A percentile compares a stretch with the other conserved stretches of the same genome.
Conservation (phyloP, 2,797 vertebrate genomes). For the Lates japonicus region DNA sequence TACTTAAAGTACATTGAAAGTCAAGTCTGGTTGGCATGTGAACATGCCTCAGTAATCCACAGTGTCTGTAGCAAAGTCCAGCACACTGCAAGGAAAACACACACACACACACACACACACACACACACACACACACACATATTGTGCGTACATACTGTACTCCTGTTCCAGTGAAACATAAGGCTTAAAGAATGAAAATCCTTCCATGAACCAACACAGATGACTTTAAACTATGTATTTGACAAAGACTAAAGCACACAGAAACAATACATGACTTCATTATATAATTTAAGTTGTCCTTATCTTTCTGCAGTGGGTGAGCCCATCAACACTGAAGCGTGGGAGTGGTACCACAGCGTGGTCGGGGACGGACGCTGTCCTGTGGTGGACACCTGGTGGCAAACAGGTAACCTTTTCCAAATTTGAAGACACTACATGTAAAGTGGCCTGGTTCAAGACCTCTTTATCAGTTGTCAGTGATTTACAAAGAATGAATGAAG, state of each 20-base stretch:
- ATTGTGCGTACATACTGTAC: background rate
- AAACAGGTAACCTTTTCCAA: conserved; percentile 90
- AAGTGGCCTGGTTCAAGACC: background rate
- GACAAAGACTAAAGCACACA: background rate
- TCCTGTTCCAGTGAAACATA: conserved; percentile 3
- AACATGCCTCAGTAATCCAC: conserved; percentile 14
- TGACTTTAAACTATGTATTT: background rate
- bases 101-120: background rate
- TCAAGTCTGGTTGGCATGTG: conserved; percentile 3
- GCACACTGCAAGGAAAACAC: background rate
- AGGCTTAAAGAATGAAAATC: background rate
- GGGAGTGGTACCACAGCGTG: conserved; percentile 95
- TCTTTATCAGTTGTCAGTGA: background rate
- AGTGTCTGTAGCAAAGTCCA: background rate
- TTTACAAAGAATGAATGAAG: background rate
- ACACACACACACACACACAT: background rate
- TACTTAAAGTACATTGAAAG: background rate
- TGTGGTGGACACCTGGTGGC: conserved; percentile 98
- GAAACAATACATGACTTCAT: background rate
- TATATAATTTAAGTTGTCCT: background rate
- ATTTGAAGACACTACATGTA: background rate
- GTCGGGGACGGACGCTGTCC: conserved; percentile 93
- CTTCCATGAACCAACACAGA: background rate
- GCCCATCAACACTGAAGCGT: conserved; percentile 96
- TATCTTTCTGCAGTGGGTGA: conserved; percentile 90